Evolutionary conservation across 30 jellyfish, hydroid and myxozoan species (phyloP), one percentile per base, ranked within the genome.

Genomic region (Rhopilema esculentum): DNA sequence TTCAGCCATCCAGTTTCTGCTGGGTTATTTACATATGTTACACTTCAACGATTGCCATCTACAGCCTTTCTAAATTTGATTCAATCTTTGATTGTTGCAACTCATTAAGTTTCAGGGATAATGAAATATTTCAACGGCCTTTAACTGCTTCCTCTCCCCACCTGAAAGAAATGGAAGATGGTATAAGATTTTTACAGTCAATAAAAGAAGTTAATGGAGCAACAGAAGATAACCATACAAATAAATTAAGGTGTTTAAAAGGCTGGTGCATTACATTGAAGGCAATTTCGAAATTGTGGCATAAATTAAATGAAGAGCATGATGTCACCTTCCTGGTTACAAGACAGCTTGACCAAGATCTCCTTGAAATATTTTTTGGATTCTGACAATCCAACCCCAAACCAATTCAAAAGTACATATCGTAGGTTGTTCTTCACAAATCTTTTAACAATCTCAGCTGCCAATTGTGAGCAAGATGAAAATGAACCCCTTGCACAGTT

Each of bases 261-360:
- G 90, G 90, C 51, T 65, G 85, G 85, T 22, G 57, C 22, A 82
- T 82, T 29, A 82, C 83, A 29, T n/a, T 82, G 19, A 79, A 82
- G 20, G 51, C 91, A 65, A 65, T 66, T 82, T 19, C 33, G 22
- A 23, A n/a, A 0, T 16, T 82, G 9, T 66, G 91, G 91, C 51
- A 40, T 8, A 82, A 65, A 67, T 17, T 82, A 18, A 9, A 82
- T 29, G 27, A 40, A 7, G 72, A 68, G 40, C 40, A 70, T 27
- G 24, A 17, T 40, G 70, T 68, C 21, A 64, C 91, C 18, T 82
- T 65, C 79, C 85, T 82, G 63, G 49, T 68, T 12, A 82, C 85
- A 18, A 82, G 91, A 70, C 83, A 68, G 61, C 70, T 82, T 32
- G 66, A 82, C 40, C 91, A 82, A 27, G 91, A 82, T 67, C 91